Evolutionary conservation across 2,888 invertebrate genomes (phyloP).

Genomic region (Iphiclides podalirius): DNA sequence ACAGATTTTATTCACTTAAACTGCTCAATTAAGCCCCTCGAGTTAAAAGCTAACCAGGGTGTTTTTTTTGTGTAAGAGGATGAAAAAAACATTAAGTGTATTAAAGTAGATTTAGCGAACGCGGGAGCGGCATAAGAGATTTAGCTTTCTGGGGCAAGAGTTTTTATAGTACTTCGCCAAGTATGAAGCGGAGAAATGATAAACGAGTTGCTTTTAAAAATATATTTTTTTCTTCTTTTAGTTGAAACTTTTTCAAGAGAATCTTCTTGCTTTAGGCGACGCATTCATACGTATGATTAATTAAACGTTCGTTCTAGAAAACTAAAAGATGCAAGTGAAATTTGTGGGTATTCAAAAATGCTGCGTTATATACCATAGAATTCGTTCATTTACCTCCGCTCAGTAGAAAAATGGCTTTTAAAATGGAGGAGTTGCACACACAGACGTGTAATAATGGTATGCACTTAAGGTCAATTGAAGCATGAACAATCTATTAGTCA

Average conservation of each 20-base stretch:
- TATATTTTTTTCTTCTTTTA: neutral
- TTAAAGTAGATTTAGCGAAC: constrained; percentile 8
- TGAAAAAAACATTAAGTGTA: constrained; percentile 19
- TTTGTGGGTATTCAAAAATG: too few relatives aligned
- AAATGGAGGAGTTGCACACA: too few relatives aligned
- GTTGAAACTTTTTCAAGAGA: constrained; percentile 7
- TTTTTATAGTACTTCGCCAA: constrained; percentile 16
- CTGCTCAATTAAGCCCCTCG: too few relatives aligned
- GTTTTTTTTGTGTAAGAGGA: too few relatives aligned
- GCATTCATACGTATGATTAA: neutral
- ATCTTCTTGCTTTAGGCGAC: constrained; percentile 5
- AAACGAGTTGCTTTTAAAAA: constrained; percentile 9
- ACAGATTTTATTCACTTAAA: too few relatives aligned
- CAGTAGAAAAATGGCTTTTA: too few relatives aligned
- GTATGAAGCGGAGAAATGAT: constrained; percentile 11
- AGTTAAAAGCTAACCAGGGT: too few relatives aligned
- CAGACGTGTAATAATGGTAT: too few relatives aligned
- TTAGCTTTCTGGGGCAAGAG: constrained; percentile 22
- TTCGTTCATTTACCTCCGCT: too few relatives aligned
- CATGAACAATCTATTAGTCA: too few relatives aligned
- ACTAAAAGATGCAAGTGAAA: neutral
- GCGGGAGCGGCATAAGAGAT: constrained; percentile 15
- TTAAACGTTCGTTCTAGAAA: neutral
- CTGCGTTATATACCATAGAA: too few relatives aligned
- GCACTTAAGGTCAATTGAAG: too few relatives aligned